Percentiles rank a stretch among this genome's conserved stretches.
Conservation (phyloP, 2,797 vertebrate species). For the Peromyscus attwateri region DNA sequence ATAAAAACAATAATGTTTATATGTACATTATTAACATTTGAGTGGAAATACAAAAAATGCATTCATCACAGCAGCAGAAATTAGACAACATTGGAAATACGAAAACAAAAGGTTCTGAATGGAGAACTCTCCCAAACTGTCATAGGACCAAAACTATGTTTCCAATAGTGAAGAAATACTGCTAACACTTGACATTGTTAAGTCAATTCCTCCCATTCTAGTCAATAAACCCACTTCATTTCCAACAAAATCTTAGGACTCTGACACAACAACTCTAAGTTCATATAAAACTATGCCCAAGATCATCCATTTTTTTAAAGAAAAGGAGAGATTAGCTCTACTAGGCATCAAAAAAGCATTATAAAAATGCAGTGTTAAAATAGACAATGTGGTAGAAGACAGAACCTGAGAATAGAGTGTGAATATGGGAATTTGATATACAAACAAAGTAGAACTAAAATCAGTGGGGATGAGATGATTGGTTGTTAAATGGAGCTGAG, state of each 20-base stretch:
- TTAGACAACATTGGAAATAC: conserved; percentile 11
- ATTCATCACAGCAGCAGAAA: conserved; percentile 33
- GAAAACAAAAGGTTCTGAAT: background rate
- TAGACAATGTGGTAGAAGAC: background rate
- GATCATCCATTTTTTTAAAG: conserved; percentile 9
- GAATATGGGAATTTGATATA: background rate
- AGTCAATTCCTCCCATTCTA: conserved; percentile 22
- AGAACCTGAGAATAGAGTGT: background rate
- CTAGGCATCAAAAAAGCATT: conserved; percentile 4
- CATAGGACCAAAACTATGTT: background rate
- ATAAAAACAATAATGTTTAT: conserved; percentile 27
- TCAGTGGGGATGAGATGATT: background rate
- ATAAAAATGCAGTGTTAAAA: conserved; percentile 1
- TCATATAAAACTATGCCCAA: background rate
- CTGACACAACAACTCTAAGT: conserved; percentile 45
- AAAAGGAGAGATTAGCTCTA: background rate
- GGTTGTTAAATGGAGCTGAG: background rate
- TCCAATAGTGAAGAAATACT: conserved; percentile 8
- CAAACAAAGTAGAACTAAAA: background rate
- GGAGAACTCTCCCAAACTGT: background rate
- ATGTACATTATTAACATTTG: background rate
- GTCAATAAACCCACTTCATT: conserved; percentile 3
- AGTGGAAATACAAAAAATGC: conserved; percentile 24
- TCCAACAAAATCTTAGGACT: conserved; percentile 42
- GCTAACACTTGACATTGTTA: background rate